phyloP scores from a whole-genome alignment of 2,113 vertebrate genomes.

The Hydrochoerus hydrochaeris region DNA sequence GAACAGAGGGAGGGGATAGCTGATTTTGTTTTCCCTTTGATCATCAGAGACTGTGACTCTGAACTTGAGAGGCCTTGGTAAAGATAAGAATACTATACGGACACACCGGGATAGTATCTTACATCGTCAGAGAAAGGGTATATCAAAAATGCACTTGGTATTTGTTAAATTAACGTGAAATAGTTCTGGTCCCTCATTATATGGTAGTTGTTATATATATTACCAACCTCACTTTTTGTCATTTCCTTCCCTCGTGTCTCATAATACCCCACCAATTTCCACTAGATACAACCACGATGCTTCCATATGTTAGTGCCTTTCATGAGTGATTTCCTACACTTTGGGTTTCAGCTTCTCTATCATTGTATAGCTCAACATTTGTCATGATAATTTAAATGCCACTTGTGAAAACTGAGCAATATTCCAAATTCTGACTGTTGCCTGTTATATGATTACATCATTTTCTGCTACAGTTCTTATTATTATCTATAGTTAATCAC shows the following conservation, averaged over 20 bases:
- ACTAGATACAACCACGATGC: background rate
- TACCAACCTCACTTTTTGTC: background rate
- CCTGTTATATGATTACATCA: background rate
- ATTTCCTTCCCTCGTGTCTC: background rate
- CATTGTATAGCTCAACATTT: background rate
- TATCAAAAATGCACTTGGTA: background rate
- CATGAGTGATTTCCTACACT: background rate
- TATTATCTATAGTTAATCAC: background rate
- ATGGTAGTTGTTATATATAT: background rate
- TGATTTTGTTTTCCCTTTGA: background rate
- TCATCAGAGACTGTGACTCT: background rate
- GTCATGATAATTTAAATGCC: background rate
- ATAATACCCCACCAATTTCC: background rate
- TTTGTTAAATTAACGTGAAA: background rate
- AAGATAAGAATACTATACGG: background rate
- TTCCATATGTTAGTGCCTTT: background rate
- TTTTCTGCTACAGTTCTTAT: background rate
- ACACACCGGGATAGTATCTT: background rate
- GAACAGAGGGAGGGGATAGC: background rate
- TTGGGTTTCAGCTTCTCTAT: background rate
- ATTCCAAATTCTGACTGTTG: background rate
- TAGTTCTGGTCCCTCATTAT: background rate
- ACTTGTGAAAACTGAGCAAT: background rate
- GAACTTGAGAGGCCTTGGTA: fast-evolving
- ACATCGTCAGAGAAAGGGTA: background rate